Evolutionary conservation across 2,113 vertebrate species (phyloP).

Genomic region (Pimephales promelas): DNA sequence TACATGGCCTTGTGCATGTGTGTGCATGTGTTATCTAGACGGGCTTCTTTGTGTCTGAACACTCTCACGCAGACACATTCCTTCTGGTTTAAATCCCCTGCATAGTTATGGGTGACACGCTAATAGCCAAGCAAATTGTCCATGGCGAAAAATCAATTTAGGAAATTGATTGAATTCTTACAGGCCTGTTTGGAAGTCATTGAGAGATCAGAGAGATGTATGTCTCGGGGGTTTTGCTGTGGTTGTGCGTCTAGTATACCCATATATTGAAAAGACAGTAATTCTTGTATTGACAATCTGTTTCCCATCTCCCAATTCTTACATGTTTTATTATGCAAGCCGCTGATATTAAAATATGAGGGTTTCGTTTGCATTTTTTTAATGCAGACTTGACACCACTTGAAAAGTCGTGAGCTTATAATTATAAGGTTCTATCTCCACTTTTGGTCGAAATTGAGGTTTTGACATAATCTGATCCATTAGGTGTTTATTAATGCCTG

Average conservation of each 20-base stretch:
- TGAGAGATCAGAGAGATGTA: slow-evolving; percentile 65
- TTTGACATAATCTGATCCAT: too few species aligned
- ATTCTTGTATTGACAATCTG: slow-evolving; percentile 25
- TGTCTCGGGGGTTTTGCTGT: neutral
- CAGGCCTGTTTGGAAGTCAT: slow-evolving; percentile 69
- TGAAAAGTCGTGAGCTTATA: too few species aligned
- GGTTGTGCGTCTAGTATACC: neutral
- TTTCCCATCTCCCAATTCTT: neutral
- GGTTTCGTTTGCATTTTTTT: neutral
- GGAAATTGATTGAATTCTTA: slow-evolving; percentile 76
- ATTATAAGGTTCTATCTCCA: too few species aligned
- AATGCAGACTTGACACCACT: neutral
- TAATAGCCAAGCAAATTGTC: slow-evolving; percentile 71
- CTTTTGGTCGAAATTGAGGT: too few species aligned
- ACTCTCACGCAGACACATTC: slow-evolving; percentile 41
- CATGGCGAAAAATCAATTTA: slow-evolving; percentile 75
- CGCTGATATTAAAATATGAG: neutral
- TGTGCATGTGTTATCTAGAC: neutral
- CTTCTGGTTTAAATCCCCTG: slow-evolving; percentile 57
- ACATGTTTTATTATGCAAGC: neutral
- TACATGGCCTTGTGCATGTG: neutral
- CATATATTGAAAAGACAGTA: neutral
- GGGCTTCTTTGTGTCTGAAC: slow-evolving; percentile 4
- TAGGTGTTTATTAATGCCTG: too few species aligned
- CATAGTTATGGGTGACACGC: slow-evolving; percentile 67